A percentile compares a stretch with the other conserved stretches of the same genome.
These are phyloP conservation scores for Tenodera sinensis DNA, from an alignment of 2,888 invertebrate species.

Conservation along the genomic window DNA sequence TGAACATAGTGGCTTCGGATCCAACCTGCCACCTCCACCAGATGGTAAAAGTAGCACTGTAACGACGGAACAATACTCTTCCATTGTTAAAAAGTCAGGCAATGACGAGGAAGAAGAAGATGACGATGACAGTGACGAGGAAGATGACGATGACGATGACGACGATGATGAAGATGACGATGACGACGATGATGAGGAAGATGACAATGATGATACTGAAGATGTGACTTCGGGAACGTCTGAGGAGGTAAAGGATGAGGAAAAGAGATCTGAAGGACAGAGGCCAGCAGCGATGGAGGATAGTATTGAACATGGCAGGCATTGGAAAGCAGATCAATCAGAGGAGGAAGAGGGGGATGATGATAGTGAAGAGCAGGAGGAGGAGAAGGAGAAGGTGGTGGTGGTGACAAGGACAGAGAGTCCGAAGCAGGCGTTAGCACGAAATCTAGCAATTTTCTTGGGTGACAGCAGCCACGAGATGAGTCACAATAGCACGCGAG, in stretches of 20 bases:
- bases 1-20: neutral
- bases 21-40: neutral
- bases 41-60: neutral
- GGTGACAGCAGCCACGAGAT: neutral
- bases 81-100: neutral
- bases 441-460: constrained; percentile 4
- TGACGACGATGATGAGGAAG: constrained; percentile 17
- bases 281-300: neutral
- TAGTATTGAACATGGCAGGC: constrained; percentile 3
- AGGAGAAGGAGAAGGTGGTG: too few species aligned
- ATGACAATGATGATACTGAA: neutral
- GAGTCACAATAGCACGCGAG: neutral
- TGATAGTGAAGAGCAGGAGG: neutral
- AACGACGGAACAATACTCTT: neutral
- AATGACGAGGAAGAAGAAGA: neutral
- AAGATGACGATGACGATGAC: constrained; percentile 15
- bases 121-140: neutral
- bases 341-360: neutral
- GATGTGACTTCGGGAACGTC: neutral
- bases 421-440: neutral
- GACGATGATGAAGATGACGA: constrained; percentile 20
- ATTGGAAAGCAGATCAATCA: neutral
- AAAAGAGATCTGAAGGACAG: neutral
- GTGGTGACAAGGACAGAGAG: neutral
- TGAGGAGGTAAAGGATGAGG: neutral